Percentiles rank a stretch among this genome's conserved stretches.
Conservation (phyloP, 2,888 invertebrate species). For the Neria commutata region DNA sequence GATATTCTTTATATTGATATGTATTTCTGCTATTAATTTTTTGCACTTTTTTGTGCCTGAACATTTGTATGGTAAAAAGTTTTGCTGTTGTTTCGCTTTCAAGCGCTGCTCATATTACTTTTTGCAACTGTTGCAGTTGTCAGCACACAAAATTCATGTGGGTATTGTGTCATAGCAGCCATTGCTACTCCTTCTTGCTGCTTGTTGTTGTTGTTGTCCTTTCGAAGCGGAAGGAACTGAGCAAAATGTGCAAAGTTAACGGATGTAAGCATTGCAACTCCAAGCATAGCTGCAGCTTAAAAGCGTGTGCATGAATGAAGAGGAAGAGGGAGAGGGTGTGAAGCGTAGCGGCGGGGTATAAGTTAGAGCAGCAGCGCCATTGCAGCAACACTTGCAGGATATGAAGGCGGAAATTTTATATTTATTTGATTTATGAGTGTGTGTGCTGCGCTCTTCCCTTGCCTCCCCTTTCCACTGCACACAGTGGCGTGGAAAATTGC, state of each 20-base stretch:
- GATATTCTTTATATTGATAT: neutral
- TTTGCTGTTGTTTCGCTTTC: too few relatives aligned
- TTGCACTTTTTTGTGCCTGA: neutral
- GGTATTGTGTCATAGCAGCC: slow-evolving; percentile 21
- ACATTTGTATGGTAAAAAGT: neutral
- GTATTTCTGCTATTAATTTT: neutral
- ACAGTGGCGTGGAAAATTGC: too few relatives aligned
- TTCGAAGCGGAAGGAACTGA: slow-evolving; percentile 51
- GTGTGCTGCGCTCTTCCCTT: too few relatives aligned
- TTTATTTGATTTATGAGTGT: slow-evolving; percentile 51
- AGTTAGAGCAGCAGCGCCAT: neutral
- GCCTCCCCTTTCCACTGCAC: too few relatives aligned
- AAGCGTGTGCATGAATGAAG: too few relatives aligned
- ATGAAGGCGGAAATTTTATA: slow-evolving; percentile 51
- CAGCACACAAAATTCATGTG: neutral
- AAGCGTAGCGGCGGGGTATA: too few relatives aligned
- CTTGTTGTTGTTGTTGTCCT: slow-evolving; percentile 9
- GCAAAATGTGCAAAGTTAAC: slow-evolving; percentile 55
- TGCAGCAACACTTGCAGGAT: slow-evolving; percentile 42
- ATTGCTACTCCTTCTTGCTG: slow-evolving; percentile 12
- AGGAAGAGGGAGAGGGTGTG: too few relatives aligned
- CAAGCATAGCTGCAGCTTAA: slow-evolving; percentile 21
- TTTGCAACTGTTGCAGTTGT: neutral
- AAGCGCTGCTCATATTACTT: too few relatives aligned
- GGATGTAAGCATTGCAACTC: slow-evolving; percentile 50